Base-by-base conservation (phyloP, 2,797 vertebrate genomes). In the Halcyon badia region DNA sequence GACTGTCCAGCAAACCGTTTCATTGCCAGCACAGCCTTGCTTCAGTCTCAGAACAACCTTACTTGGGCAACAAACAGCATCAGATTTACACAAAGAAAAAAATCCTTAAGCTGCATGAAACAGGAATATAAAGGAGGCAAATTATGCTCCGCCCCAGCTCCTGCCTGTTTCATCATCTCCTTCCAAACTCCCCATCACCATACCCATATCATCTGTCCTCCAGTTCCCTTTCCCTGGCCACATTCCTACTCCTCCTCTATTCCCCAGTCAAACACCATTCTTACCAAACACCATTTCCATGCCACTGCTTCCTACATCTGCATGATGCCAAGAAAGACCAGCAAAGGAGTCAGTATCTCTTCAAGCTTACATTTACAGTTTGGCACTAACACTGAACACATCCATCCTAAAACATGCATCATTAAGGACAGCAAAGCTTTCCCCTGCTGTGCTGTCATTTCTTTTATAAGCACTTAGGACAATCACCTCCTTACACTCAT, bases 401-500 rank as follows among this genome's bases (percentile, higher is more conserved):
- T 21, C 19, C 31, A 75, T 33, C 33, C 39, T 37, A 86, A 75
- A 94, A 88, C 31, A 30, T 19, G 37, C 44, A 71, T 49, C 57
- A 25, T 78, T 57, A 80, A 56, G 13, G 65, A 88, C 61, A 86
- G 69, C 48, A 85, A 88, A 88, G 49, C 16, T 70, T 75, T 58
- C 17, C 72, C 60, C 30, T 0, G 0, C 52, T 81, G 48, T 26
- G 80, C 57, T 68, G 41, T 61, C 83, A 33, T 49, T 83, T 87
- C 48, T 88, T 83, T 77, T 44, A 64, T 4, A 68, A 8, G 8
- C 35, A 48, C 24, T 80, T 35, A 33, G 41, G 57, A 73, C 0
- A 0, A 62, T n/a, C 51, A 62, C 2, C 5, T 25, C 42, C 28
- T 62, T 54, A 57, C 0, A 2, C 14, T 78, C 33, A 35, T 3